phyloP scores from a whole-genome alignment of 2,113 vertebrate species.

The Trematomus loennbergii region DNA sequence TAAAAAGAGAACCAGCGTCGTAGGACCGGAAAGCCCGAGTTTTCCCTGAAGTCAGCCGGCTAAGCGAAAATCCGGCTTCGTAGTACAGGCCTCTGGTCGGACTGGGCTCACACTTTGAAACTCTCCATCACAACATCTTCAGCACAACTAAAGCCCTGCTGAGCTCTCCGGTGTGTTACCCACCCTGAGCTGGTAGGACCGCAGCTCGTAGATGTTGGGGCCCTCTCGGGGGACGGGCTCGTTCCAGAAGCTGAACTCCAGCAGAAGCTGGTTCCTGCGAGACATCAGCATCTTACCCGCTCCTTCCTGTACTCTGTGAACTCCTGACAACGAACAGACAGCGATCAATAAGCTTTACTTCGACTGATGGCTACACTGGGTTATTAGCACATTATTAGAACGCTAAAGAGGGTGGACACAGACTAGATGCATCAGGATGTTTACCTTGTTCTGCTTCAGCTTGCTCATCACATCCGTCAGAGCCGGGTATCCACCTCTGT shows the following conservation, averaged over 20 bases:
- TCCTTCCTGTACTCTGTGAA: conserved; percentile 92
- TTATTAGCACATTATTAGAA: not conserved
- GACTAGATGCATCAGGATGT: not conserved
- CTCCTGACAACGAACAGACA: conserved; percentile 80
- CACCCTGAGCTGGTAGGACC: conserved; percentile 95
- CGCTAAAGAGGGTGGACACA: not conserved
- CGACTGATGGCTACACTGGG: not conserved
- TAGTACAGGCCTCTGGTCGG: no score
- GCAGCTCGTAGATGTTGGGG: conserved; percentile 95
- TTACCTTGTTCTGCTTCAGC: conserved; percentile 92
- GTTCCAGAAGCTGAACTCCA: conserved; percentile 99
- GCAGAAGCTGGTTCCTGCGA: conserved; percentile 92
- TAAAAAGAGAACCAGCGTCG: no score
- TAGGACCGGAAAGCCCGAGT: no score
- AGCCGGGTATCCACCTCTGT: conserved; percentile 96
- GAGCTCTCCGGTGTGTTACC: conserved; percentile 54
- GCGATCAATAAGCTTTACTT: conserved; percentile 19
- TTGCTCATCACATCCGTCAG: conserved; percentile 97
- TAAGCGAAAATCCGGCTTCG: no score
- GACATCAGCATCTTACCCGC: conserved; percentile 94
- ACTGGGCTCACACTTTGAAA: not conserved
- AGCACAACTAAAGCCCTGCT: not conserved
- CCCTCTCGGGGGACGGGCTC: conserved; percentile 91
- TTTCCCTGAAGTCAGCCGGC: no score
- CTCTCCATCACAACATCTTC: not conserved